Base-by-base conservation (phyloP, 2,113 vertebrate species). In the Elephantulus edwardii region DNA sequence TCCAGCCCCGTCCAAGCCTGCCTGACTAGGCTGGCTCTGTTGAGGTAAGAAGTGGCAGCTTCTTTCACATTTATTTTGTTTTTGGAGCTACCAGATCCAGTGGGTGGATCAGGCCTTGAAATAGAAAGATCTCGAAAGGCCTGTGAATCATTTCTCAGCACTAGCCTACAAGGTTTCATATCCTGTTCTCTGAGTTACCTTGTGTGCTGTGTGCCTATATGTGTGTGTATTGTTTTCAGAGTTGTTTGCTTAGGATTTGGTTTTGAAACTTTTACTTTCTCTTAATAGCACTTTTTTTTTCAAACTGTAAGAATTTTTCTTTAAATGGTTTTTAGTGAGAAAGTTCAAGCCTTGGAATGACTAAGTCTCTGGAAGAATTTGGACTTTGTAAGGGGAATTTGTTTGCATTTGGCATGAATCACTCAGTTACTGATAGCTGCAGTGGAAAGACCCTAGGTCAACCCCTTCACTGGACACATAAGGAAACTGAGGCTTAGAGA, bases 201-300 rank as follows among this genome's bases (percentile, higher is more conserved):
- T 94, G 80, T 54, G 80, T 50, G 48, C 3, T 54, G 42, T 66
- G 46, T 58, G 81, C 13, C 6, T 60, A 12, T 44, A 50, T 46
- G 81, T 44, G 40, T 64, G 46, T 62, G 28, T 88, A 75, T 89
- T 95, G 89, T 94, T 93, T 94, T 92, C 77, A 64, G 70, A 72
- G 35, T 54, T 84, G 81, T 94, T 95, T 94, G 92, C 94, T 82
- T 89, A 90, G 94, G 85, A 95, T 91, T 86, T 87, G 79, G 84
- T 94, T 94, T 95, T 94, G 93, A 96, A 96, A 96, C 93, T 95
- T 94, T 96, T 95, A 94, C 96, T 96, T 96, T 96, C 91, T 95
- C 94, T 92, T 94, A 96, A 93, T 93, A 95, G 92, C 33, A 56
- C 84, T 89, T 74, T 75, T 90, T 68, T 68, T 86, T 84, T 91